Evolutionary conservation across 2,888 invertebrate genomes (phyloP).

Genomic region (Cantharis nigra): DNA sequence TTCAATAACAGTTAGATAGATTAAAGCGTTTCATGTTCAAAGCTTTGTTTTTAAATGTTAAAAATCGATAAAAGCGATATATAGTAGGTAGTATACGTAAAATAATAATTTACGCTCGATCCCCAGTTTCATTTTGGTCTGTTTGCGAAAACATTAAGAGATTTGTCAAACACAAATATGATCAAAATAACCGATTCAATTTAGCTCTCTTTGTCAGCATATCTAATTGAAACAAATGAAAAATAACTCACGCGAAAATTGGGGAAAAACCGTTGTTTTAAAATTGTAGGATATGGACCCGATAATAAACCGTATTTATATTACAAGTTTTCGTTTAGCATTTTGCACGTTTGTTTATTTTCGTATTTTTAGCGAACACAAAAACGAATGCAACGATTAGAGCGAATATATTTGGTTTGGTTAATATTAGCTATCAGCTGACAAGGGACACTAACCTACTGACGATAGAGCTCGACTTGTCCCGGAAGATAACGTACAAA

Average conservation of each 20-base stretch:
- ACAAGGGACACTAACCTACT: constrained; percentile 39
- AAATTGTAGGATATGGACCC: background rate
- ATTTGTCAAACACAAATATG: background rate
- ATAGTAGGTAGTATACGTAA: background rate
- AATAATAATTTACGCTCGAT: background rate
- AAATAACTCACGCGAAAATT: background rate
- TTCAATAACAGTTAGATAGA: background rate
- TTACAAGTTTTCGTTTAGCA: no score
- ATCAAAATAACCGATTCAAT: background rate
- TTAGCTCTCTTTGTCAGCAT: background rate
- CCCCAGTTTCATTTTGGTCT: background rate
- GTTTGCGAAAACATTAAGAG: background rate
- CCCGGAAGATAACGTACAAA: constrained; percentile 21
- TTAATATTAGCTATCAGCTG: constrained; percentile 37
- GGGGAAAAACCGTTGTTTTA: background rate
- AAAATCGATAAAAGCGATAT: background rate
- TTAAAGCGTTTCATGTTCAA: background rate
- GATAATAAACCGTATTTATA: no score
- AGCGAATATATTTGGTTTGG: constrained; percentile 7
- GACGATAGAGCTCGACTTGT: constrained; percentile 26
- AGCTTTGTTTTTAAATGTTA: background rate
- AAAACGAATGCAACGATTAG: background rate
- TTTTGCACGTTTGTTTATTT: background rate
- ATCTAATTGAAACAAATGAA: background rate
- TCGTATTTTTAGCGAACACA: background rate